Conservation (phyloP, 2,888 invertebrate genomes). For the Boloria euphrosyne region DNA sequence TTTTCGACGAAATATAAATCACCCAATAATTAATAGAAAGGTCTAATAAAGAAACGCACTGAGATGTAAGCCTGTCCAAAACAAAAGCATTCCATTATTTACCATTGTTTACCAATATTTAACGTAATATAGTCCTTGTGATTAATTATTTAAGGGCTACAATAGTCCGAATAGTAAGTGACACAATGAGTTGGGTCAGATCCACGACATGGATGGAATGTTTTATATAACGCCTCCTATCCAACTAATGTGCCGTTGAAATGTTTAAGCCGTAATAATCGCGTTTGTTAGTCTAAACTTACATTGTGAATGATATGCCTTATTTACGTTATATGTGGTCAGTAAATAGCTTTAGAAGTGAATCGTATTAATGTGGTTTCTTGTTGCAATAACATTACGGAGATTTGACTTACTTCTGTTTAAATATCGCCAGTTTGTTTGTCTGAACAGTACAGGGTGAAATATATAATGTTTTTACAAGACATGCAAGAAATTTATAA, state of each 20-base stretch:
- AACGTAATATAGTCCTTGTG: slow-evolving; percentile 28
- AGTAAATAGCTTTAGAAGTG: not conserved
- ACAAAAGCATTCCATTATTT: slow-evolving; percentile 36
- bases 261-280: slow-evolving; percentile 29
- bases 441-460: too few relatives aligned
- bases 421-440: too few relatives aligned
- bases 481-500: too few relatives aligned
- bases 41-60: slow-evolving; percentile 38
- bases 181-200: slow-evolving; percentile 38
- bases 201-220: slow-evolving; percentile 31
- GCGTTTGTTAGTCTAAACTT: slow-evolving; percentile 20
- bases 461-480: too few relatives aligned
- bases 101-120: slow-evolving; percentile 29
- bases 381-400: too few relatives aligned
- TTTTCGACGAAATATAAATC: slow-evolving; percentile 21
- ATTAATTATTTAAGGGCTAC: slow-evolving; percentile 29
- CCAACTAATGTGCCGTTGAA: slow-evolving; percentile 30
- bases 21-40: slow-evolving; percentile 19
- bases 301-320: slow-evolving; percentile 9
- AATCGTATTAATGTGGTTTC: too few relatives aligned
- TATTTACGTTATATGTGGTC: slow-evolving; percentile 10
- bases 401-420: too few relatives aligned
- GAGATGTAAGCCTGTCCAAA: slow-evolving; percentile 38
- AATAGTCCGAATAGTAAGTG: slow-evolving; percentile 31
- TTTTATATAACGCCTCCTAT: slow-evolving; percentile 28